These are phyloP conservation scores for Rhorus exstirpatorius DNA, from an alignment of 2,888 invertebrate species.

Conservation along the genomic window DNA sequence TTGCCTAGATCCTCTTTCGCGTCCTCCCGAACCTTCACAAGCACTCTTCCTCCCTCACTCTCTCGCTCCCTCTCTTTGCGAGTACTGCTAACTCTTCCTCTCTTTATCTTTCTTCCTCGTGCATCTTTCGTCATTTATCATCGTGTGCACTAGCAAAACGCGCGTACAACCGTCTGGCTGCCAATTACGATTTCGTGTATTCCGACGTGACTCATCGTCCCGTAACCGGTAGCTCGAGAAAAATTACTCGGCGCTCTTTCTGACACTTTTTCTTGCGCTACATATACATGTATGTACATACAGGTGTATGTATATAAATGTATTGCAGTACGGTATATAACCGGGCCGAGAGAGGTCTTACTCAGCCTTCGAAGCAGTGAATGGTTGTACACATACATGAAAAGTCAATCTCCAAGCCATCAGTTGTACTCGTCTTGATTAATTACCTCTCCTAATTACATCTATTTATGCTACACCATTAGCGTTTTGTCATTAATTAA, in stretches of 20 bases:
- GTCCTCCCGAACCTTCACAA: slow-evolving; percentile 54
- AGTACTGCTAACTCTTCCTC: slow-evolving; percentile 12
- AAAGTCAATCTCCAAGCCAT: slow-evolving; percentile 44
- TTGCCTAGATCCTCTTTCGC: slow-evolving; percentile 75
- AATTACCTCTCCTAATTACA: slow-evolving; percentile 69
- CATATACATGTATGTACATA: slow-evolving; percentile 23
- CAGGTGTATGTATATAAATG: slow-evolving; percentile 11
- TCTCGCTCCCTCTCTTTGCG: background rate
- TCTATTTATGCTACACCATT: slow-evolving; percentile 67
- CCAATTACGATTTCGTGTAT: slow-evolving; percentile 72
- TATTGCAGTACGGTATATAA: slow-evolving; percentile 16
- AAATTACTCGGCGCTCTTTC: slow-evolving; percentile 61
- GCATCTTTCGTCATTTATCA: slow-evolving; percentile 68
- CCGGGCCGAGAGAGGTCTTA: slow-evolving; percentile 61
- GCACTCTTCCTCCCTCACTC: slow-evolving; percentile 11
- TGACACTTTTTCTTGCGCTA: slow-evolving; percentile 47
- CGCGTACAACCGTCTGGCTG: slow-evolving; percentile 63
- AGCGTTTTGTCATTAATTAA: slow-evolving; percentile 59
- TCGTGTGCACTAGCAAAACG: slow-evolving; percentile 56
- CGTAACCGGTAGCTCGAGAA: slow-evolving; percentile 67
- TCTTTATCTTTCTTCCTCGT: slow-evolving; percentile 29
- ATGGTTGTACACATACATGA: too few relatives aligned
- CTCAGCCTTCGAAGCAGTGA: slow-evolving; percentile 44
- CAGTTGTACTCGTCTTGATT: slow-evolving; percentile 64
- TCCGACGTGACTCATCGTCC: slow-evolving; percentile 62